Evolutionary conservation across 2,113 vertebrate species (phyloP).

Genomic region (Raja brachyura): DNA sequence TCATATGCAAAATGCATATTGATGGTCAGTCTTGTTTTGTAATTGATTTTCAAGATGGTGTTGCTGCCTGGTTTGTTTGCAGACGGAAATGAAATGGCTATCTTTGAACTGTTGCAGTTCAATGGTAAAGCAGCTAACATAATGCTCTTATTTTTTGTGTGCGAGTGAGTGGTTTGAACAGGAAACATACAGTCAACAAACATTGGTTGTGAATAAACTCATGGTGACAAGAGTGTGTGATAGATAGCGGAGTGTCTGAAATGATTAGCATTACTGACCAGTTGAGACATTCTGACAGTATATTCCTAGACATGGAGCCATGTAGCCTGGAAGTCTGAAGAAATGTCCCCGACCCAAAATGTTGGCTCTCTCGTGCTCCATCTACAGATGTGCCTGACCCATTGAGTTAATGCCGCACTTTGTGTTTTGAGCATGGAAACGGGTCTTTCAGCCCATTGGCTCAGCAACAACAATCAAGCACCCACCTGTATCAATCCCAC

Average conservation of each 20-base stretch:
- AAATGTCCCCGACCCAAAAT: no score
- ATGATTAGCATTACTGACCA: not conserved
- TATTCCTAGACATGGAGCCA: no score
- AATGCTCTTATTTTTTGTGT: not conserved
- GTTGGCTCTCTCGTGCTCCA: no score
- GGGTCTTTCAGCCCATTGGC: no score
- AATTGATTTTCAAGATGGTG: not conserved
- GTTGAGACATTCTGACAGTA: not conserved
- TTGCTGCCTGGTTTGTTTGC: not conserved
- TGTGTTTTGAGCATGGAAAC: no score
- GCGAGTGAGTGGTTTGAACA: not conserved
- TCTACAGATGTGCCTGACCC: no score
- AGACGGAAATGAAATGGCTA: not conserved
- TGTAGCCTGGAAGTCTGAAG: no score
- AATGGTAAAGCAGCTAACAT: not conserved
- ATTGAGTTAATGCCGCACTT: no score
- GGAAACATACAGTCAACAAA: not conserved
- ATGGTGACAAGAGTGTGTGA: not conserved
- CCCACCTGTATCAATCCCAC: no score
- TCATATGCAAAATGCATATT: not conserved
- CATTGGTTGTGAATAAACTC: not conserved
- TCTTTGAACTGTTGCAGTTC: not conserved
- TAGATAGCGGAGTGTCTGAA: not conserved
- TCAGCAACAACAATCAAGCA: no score
- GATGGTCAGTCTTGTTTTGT: not conserved